Base-by-base conservation (phyloP, 2,888 invertebrate species). In the Ormyrus labotus region DNA sequence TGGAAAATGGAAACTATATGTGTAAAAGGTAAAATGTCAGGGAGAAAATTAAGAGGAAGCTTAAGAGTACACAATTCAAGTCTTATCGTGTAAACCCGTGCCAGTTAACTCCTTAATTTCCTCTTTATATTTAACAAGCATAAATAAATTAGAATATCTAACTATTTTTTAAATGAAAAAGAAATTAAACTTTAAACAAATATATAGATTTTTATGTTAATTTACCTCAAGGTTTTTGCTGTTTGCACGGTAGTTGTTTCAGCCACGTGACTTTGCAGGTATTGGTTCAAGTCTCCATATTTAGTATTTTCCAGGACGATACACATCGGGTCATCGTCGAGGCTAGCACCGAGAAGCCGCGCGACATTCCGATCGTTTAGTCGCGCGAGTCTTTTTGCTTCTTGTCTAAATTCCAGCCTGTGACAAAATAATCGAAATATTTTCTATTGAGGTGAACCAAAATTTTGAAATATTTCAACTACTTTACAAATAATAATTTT, bases 201-300 rank as follows among this genome's bases (percentile, higher is more conserved):
- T 34, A 34, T 2, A 65, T 9, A 9, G 10, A 67, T 53, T 51
- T 34, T 34, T 0, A 3, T 50, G 19, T 50, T 10, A 5, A 82
- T 83, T 89, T 91, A 96, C 96, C 95, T 96, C 85, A 96, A 92
- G 81, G 94, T 94, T 89, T 94, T 94, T 82, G 93, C 94, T 82
- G 92, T 92, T 82, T 93, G 93, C 86, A 93, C 91, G 69, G 94
- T 92, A 34, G 94, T 93, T 63, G 94, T 94, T 90, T 96, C 96
- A 57, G 96, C 95, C 83, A 94, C 93, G 91, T 96, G 96, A 87
- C 95, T 94, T 89, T 95, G 95, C 86, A 96, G 92, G 91, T 96
- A 96, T 92, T 96, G 96, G 92, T 96, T 95, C 88, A 96, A 93
- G 92, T 96, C 96, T 77, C 96, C 96, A 87, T 94, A 93, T 88